A percentile compares a stretch with the other conserved stretches of the same genome.
These are phyloP conservation scores for Coptodon bakossiorum DNA, from an alignment of 2,113 vertebrate species.

Conservation along the genomic window DNA sequence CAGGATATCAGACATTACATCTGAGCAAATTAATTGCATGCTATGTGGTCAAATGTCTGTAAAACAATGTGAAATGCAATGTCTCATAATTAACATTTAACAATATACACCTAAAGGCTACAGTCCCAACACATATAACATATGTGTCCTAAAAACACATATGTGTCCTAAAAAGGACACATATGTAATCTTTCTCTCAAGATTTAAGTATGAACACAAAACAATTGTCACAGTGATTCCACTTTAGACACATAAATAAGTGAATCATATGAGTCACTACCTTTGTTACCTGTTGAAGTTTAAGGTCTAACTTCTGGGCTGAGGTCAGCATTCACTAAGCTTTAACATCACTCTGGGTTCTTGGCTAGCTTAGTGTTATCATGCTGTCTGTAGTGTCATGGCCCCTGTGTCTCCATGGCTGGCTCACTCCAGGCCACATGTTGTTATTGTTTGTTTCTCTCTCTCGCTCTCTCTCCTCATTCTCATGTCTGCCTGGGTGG, in stretches of 20 bases:
- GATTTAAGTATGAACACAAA: background rate
- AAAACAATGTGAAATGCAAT: background rate
- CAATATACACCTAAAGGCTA: background rate
- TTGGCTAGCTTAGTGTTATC: background rate
- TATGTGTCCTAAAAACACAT: no score
- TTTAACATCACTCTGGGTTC: background rate
- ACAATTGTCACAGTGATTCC: background rate
- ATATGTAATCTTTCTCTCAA: rapidly evolving
- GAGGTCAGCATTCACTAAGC: background rate
- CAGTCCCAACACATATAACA: rapidly evolving
- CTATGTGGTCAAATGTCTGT: background rate
- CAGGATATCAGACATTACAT: background rate
- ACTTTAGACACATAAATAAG: background rate
- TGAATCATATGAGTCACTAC: background rate
- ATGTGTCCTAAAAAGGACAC: background rate
- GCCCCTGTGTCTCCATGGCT: background rate
- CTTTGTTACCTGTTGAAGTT: background rate
- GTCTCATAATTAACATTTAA: background rate
- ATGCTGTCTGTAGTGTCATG: background rate
- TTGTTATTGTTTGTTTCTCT: background rate
- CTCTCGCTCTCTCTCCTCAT: rapidly evolving
- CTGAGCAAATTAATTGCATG: background rate
- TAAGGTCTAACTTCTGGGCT: background rate
- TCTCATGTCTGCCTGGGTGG: background rate
- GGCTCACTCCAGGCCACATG: background rate